Base-by-base conservation (phyloP, 2,888 invertebrate species). In the Marronus borbonicus region DNA sequence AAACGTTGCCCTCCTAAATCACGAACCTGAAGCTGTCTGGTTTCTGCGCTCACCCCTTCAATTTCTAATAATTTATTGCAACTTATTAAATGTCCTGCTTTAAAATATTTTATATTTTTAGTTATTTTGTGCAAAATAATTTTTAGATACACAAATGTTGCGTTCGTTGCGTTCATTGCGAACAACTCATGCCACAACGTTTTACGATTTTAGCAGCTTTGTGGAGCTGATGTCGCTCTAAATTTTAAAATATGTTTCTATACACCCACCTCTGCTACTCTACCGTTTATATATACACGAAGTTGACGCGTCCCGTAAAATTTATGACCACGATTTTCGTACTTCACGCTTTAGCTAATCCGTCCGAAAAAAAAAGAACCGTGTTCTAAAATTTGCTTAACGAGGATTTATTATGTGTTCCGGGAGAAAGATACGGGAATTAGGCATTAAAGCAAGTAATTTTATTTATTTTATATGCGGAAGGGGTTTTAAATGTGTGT, bases 321-420 rank as follows among this genome's bases (percentile, higher is more conserved):
- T 55, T 55, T 55, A 55, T 55, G 55, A 55, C 55, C 10, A 7
- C 55, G n/a, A 44, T 55, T 20, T 55, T 55, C 20, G 17, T 55
- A 55, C 55, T 55, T 55, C 20, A 55, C 55, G 55, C 55, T n/a
- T 3, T 20, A 20, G 20, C n/a, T 55, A 55, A 55, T 55, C 55
- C 55, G 20, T 55, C 20, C 5, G n/a, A 17, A 55, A 55, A 55
- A 52, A 55, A 55, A 20, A 24, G 55, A 44, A 44, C 44, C 44
- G 20, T 55, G 55, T 17, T 55, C 20, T 55, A 55, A 55, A 55
- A 55, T 55, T 55, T 55, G 55, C 20, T 20, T 55, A 55, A 55
- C 55, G 55, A 55, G 55, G 20, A 55, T 55, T 20, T 55, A 55
- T 55, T 55, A 20, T 20, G 17, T 55, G 55, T 55, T 20, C 20